Evolutionary conservation across 92 coral and sea anemone genomes (phyloP).

Genomic region (Hydrozoanthus gracilis): DNA sequence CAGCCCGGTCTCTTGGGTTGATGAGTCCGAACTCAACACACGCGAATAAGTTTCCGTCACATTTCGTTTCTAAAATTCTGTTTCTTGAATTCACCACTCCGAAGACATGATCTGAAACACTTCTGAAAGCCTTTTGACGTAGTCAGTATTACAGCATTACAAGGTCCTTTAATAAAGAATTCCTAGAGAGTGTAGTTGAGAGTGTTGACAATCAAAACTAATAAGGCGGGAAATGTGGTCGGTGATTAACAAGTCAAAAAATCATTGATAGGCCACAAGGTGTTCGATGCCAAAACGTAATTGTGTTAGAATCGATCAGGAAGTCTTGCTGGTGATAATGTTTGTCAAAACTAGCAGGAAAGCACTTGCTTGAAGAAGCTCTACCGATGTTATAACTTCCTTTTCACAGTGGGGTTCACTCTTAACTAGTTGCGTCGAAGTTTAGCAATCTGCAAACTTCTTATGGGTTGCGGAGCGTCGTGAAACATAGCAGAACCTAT

Average conservation of each 20-base stretch:
- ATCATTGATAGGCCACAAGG: background rate
- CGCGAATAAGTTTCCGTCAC: conserved; percentile 18
- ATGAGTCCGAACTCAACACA: conserved; percentile 3
- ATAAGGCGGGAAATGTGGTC: conserved; percentile 11
- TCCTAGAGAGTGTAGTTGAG: background rate
- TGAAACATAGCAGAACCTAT: background rate
- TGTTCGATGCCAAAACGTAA: conserved; percentile 5
- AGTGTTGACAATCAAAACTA: conserved; percentile 28
- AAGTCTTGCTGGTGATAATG: background rate
- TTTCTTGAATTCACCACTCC: background rate
- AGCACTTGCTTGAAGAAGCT: too few relatives aligned
- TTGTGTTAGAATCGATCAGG: background rate
- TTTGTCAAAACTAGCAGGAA: background rate
- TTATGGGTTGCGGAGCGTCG: too few relatives aligned
- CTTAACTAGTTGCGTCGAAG: too few relatives aligned
- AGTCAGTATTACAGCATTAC: background rate
- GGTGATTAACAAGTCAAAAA: conserved; percentile 21
- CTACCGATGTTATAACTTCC: background rate
- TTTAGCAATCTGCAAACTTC: too few relatives aligned
- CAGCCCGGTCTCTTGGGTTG: background rate
- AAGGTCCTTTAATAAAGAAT: conserved; percentile 18
- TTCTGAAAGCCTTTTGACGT: background rate
- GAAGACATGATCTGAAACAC: background rate
- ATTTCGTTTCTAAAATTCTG: background rate
- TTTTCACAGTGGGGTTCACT: background rate